Conservation (phyloP, 2,797 vertebrate species). For the Diplodus sargus region DNA sequence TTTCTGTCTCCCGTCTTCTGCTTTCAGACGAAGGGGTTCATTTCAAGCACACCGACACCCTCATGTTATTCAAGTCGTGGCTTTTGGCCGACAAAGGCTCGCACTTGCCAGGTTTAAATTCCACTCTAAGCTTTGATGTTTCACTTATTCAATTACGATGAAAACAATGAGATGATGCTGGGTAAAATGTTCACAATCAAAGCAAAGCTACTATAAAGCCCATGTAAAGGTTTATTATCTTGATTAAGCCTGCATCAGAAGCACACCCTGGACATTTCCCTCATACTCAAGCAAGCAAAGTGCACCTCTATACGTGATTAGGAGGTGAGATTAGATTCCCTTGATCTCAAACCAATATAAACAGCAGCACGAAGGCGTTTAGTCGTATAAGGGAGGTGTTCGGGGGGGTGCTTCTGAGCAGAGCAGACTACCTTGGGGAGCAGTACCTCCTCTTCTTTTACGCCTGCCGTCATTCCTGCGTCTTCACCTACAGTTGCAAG, state of each 20-base stretch:
- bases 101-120: slow-evolving; percentile 32
- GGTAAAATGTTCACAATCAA: slow-evolving; percentile 75
- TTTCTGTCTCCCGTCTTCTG: background rate
- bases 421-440: slow-evolving; percentile 64
- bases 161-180: slow-evolving; percentile 55
- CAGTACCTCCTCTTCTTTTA: slow-evolving; percentile 64
- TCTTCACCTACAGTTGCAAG: slow-evolving; percentile 75
- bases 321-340: slow-evolving; percentile 32
- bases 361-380: slow-evolving; percentile 32
- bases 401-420: slow-evolving; percentile 64
- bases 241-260: slow-evolving; percentile 65
- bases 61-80: slow-evolving; percentile 4
- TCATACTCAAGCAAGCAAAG: slow-evolving; percentile 29
- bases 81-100: slow-evolving; percentile 55
- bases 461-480: slow-evolving; percentile 4
- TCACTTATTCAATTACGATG: slow-evolving; percentile 45
- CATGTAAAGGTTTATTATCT: slow-evolving; percentile 62
- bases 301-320: slow-evolving; percentile 23
- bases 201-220: slow-evolving; percentile 76
- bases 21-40: background rate
- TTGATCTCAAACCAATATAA: slow-evolving; percentile 36
- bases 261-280: slow-evolving; percentile 53
- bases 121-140: slow-evolving; percentile 33
- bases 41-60: slow-evolving; percentile 34
- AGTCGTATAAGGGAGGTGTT: slow-evolving; percentile 30